phyloP scores from a whole-genome alignment of 1,140 invertebrate genomes.

The Ptiloglossa arizonensis region DNA sequence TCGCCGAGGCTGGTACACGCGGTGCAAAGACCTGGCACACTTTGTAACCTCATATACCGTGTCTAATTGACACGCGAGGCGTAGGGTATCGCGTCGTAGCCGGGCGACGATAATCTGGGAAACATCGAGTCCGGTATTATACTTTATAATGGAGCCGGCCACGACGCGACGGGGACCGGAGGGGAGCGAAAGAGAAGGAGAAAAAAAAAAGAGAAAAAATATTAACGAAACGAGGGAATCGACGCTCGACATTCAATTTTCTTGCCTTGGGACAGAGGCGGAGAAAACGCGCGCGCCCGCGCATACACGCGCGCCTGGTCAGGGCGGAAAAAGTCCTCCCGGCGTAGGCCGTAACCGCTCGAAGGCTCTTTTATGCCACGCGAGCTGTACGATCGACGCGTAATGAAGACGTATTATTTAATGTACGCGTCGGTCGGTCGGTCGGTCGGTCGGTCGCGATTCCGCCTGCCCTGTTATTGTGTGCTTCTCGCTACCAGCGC shows the following conservation, averaged over 20 bases:
- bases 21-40: slow-evolving; percentile 68
- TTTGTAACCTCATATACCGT: slow-evolving; percentile 72
- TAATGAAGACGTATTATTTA: slow-evolving; percentile 68
- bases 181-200: not conserved
- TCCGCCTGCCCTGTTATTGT: not conserved
- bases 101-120: slow-evolving; percentile 73
- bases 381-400: slow-evolving; percentile 62
- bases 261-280: slow-evolving; percentile 19
- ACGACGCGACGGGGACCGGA: not conserved
- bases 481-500: slow-evolving; percentile 13
- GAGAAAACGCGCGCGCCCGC: slow-evolving; percentile 22
- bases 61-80: slow-evolving; percentile 78
- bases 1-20: slow-evolving; percentile 33
- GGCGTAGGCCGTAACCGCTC: slow-evolving; percentile 43
- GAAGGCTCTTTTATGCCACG: slow-evolving; percentile 63
- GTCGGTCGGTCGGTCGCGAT: not conserved
- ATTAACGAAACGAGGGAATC: slow-evolving; percentile 53
- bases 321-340: slow-evolving; percentile 52
- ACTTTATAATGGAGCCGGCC: slow-evolving; percentile 72
- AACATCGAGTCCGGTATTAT: slow-evolving; percentile 73
- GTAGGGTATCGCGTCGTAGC: slow-evolving; percentile 66
- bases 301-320: no score
- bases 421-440: slow-evolving; percentile 40
- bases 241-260: slow-evolving; percentile 65
- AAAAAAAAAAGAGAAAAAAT: slow-evolving; percentile 13